A percentile compares a stretch with the other conserved stretches of the same genome.
These are phyloP conservation scores for Xylophagus ater DNA, from an alignment of 2,888 invertebrate species.

Conservation along the genomic window DNA sequence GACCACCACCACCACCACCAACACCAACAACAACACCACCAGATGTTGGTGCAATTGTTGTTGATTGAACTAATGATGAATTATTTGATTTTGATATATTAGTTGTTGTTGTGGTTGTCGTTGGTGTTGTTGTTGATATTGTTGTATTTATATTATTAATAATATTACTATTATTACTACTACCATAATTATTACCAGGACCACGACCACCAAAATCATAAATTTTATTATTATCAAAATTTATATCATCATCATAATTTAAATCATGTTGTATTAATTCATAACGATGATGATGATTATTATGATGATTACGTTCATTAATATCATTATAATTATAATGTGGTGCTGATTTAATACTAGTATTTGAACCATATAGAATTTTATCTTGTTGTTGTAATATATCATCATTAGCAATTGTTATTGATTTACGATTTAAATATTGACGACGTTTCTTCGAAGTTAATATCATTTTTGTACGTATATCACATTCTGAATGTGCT, in stretches of 20 bases:
- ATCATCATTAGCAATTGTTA: constrained; percentile 27
- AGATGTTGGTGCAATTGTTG: too few relatives aligned
- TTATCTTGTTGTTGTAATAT: constrained; percentile 28
- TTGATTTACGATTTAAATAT: constrained; percentile 32
- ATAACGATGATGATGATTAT: constrained; percentile 12
- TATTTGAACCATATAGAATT: constrained; percentile 40
- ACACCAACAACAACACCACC: too few relatives aligned
- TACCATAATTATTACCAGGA: constrained; percentile 31
- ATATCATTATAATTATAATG: constrained; percentile 35
- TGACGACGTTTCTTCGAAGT: constrained; percentile 30
- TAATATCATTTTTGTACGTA: constrained; percentile 33
- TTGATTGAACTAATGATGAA: too few relatives aligned
- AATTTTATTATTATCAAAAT: constrained; percentile 31
- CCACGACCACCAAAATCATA: constrained; percentile 35
- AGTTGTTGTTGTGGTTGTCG: too few relatives aligned
- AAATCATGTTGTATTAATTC: too few relatives aligned
- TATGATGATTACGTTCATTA: constrained; percentile 18
- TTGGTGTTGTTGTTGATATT: too few relatives aligned
- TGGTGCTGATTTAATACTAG: constrained; percentile 41
- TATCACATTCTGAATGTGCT: constrained; percentile 47
- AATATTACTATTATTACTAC: background rate
- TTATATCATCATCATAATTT: too few relatives aligned
- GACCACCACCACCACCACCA: too few relatives aligned
- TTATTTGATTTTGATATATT: too few relatives aligned
- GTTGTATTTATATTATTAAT: too few relatives aligned